A percentile compares a stretch with the other conserved stretches of the same genome.
phyloP scores from a whole-genome alignment of 2,888 invertebrate genomes.

The Cephalotes varians region DNA sequence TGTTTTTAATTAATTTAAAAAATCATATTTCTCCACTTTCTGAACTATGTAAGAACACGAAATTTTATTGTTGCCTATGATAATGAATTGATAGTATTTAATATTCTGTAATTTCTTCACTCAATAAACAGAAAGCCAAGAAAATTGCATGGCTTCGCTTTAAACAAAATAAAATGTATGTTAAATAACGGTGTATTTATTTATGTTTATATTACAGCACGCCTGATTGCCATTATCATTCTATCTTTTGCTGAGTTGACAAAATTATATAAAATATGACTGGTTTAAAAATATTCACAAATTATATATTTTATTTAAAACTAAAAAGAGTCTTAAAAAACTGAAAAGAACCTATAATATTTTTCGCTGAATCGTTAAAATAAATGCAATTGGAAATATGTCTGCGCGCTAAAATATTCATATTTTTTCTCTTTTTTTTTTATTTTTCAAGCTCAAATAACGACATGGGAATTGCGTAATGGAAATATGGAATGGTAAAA shows the following conservation, averaged over 20 bases:
- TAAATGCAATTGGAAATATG: slow-evolving; percentile 12
- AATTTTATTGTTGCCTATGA: background rate
- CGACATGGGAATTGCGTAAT: slow-evolving; percentile 46
- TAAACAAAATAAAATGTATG: background rate
- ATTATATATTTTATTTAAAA: background rate
- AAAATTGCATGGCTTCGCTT: background rate
- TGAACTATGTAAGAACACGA: background rate
- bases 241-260: background rate
- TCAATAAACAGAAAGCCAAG: background rate
- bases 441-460: slow-evolving; percentile 43
- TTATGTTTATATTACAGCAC: background rate
- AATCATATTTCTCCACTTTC: background rate
- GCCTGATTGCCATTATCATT: background rate
- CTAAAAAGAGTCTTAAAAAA: background rate
- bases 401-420: background rate
- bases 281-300: background rate
- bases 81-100: background rate
- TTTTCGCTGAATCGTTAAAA: background rate
- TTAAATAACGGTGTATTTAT: background rate
- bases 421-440: background rate
- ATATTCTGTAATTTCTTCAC: background rate
- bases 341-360: slow-evolving; percentile 11
- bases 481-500: slow-evolving; percentile 63
- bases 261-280: background rate
- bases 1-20: background rate